Evolutionary conservation across 2,797 vertebrate species (phyloP).

Genomic region (Mormyrops attenuatus): DNA sequence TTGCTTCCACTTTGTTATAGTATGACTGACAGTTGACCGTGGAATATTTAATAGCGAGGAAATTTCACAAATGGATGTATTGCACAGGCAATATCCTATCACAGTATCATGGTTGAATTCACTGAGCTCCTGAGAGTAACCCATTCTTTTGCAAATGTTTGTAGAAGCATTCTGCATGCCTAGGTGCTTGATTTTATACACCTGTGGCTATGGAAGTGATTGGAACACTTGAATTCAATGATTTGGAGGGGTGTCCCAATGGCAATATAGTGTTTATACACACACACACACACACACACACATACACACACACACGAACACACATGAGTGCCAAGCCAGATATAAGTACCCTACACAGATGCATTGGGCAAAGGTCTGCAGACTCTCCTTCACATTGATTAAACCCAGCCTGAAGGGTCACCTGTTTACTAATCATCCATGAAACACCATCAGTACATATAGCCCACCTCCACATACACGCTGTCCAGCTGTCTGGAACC

Average conservation of each 20-base stretch:
- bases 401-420: neutral
- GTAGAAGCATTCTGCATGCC: neutral
- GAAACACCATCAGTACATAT: neutral
- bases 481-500: neutral
- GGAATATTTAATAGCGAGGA: neutral
- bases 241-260: neutral
- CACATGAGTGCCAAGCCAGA: neutral
- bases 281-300: neutral
- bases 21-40: neutral
- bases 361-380: neutral
- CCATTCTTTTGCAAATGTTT: neutral
- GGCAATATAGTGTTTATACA: neutral
- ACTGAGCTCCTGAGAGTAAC: neutral
- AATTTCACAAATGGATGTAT: neutral
- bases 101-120: neutral
- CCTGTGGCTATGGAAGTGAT: neutral
- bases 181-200: neutral
- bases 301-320: neutral
- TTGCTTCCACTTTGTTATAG: neutral
- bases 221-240: neutral
- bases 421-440: no score
- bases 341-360: neutral
- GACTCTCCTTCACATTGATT: neutral
- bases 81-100: neutral
- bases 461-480: neutral